These are phyloP conservation scores for Piezodorus guildinii DNA, from an alignment of 1,140 invertebrate genomes.

Conservation along the genomic window DNA sequence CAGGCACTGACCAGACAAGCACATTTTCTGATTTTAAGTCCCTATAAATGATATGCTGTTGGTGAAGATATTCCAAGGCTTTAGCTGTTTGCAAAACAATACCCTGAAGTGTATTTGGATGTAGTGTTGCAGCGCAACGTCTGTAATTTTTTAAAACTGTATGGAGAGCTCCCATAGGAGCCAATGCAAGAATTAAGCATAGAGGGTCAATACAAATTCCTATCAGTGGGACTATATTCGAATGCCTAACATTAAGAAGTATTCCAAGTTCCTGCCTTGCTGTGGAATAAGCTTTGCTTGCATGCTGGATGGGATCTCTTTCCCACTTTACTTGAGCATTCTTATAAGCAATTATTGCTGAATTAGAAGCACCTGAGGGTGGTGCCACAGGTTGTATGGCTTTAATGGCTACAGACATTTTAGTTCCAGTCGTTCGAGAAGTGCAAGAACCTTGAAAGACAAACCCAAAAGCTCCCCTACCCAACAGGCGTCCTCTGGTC, in stretches of 20 bases:
- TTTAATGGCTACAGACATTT: conserved; percentile 80
- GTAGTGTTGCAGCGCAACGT: conserved; percentile 67
- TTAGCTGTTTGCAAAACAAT: conserved; percentile 83
- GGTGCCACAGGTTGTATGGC: conserved; percentile 89
- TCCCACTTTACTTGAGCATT: conserved; percentile 80
- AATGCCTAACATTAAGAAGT: conserved; percentile 68
- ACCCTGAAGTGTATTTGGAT: conserved; percentile 67
- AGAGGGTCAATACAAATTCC: conserved; percentile 79
- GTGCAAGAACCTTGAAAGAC: conserved; percentile 78
- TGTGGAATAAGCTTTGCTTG: conserved; percentile 89
- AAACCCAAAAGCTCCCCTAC: conserved; percentile 93
- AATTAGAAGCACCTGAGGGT: conserved; percentile 58
- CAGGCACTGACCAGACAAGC: conserved; percentile 86
- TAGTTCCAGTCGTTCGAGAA: conserved; percentile 40
- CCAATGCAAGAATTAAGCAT: conserved; percentile 44
- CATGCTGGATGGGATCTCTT: conserved; percentile 75
- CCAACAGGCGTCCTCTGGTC: conserved; percentile 66
- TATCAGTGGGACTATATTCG: conserved; percentile 84
- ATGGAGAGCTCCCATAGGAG: conserved; percentile 83
- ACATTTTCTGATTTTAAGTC: conserved; percentile 99
- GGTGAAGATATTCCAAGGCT: conserved; percentile 92
- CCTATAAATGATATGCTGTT: conserved; percentile 85
- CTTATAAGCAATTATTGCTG: conserved; percentile 68
- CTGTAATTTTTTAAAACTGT: conserved; percentile 67
- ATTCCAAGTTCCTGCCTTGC: conserved; percentile 90